Evolutionary conservation across 2,797 vertebrate genomes (phyloP), one percentile per base, ranked within the genome.

Genomic region (Tadarida brasiliensis): DNA sequence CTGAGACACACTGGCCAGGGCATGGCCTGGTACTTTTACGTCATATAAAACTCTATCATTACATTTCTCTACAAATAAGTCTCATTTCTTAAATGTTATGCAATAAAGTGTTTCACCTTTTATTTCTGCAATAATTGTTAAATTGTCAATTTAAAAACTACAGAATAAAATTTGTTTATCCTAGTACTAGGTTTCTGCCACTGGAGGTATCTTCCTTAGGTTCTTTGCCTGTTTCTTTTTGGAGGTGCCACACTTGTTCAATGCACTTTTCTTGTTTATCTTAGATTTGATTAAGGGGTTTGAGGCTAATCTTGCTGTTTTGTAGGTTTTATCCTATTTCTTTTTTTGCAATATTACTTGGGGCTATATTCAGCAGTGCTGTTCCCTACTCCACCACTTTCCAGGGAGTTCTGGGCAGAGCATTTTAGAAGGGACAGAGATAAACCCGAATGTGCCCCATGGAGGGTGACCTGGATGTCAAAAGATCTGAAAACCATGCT

Each of bases 21-120:
- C 39, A 44, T 44, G 78, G 33, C 47, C 39, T 87, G 47, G 30
- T 91, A 63, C 33, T 71, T 84, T 63, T 71, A 49, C n/a, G 85
- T 80, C 47, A 67, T 3, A 35, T 84, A 67, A 74, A 80, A 63
- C 65, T 88, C 11, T 94, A 85, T 54, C 67, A 47, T 61, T 89
- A 68, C 35, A 76, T 82, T 92, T 86, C 11, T 90, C 61, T 82
- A 24, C 26, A 74, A 85, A 68, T 85, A 82, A 80, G 28, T 16
- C 16, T 63, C 67, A 59, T 87, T 80, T 96, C 44, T 93, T 81
- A 81, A 77, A 73, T 85, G 22, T 93, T 94, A 77, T 73, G 87
- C 74, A 78, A 26, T 74, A 20, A 92, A 89, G 9, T 81, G 20
- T 26, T 91, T 90, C 19, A 14, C 30, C 26, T 82, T 63, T 92